Evolutionary conservation across 2,888 invertebrate genomes (phyloP).

Genomic region (Drosophila mimetica): DNA sequence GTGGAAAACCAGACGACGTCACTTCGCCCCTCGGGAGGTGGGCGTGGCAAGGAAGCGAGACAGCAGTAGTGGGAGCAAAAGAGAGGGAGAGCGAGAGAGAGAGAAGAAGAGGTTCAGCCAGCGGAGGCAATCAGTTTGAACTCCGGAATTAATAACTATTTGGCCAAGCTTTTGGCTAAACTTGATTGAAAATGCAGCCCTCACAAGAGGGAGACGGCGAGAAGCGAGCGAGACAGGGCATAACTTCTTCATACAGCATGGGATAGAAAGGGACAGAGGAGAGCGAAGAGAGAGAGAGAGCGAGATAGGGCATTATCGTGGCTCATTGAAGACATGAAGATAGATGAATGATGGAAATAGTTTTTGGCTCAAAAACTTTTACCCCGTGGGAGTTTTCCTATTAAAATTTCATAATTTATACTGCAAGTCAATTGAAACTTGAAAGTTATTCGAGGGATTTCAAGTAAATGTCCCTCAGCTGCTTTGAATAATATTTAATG

Average conservation of each 20-base stretch:
- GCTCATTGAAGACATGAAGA: conserved; percentile 2
- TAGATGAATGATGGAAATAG: conserved; percentile 5
- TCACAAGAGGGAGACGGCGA: background rate
- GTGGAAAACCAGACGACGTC: conserved; percentile 16
- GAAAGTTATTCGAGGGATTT: background rate
- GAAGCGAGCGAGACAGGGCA: background rate
- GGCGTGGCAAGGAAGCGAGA: conserved; percentile 11
- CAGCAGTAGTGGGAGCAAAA: background rate
- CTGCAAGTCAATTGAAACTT: conserved; percentile 3
- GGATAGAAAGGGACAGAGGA: background rate
- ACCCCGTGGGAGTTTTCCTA: background rate
- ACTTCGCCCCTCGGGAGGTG: background rate
- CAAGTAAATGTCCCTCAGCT: background rate
- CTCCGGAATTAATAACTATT: conserved; percentile 51
- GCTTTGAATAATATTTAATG: background rate
- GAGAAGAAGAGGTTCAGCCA: background rate
- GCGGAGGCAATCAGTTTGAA: conserved; percentile 50
- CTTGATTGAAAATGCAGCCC: conserved; percentile 41
- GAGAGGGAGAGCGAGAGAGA: background rate
- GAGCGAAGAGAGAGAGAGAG: background rate
- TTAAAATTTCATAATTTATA: conserved; percentile 25
- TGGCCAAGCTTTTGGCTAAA: conserved; percentile 47
- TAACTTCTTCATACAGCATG: conserved; percentile 3
- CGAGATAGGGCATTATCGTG: background rate
- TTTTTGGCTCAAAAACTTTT: conserved; percentile 9